A percentile compares a stretch with the other conserved stretches of the same genome.
Conservation (phyloP, 2,797 vertebrate genomes). For the Sphenopsis melanotis region DNA sequence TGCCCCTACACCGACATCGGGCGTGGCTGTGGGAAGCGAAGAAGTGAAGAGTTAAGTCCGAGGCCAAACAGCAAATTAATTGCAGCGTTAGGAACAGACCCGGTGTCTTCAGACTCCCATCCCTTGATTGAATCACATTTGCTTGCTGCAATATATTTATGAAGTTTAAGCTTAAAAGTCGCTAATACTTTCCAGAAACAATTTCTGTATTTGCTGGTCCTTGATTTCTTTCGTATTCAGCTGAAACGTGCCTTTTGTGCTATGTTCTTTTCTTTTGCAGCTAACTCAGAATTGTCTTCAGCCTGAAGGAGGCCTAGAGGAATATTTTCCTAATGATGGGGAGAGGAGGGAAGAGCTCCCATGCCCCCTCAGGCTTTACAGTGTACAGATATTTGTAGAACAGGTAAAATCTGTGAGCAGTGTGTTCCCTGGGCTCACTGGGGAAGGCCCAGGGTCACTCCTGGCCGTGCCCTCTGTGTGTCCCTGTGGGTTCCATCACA, state of each 20-base stretch:
- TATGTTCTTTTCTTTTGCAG: slow-evolving; percentile 4
- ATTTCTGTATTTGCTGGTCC: slow-evolving; percentile 23
- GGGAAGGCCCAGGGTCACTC: not conserved
- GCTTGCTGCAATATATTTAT: slow-evolving; percentile 67
- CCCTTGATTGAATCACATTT: slow-evolving; percentile 16
- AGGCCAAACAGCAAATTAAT: slow-evolving; percentile 10
- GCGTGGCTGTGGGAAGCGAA: not conserved
- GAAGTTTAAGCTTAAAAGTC: slow-evolving; percentile 58
- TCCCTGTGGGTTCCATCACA: rapidly evolving
- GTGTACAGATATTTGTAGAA: slow-evolving; percentile 12
- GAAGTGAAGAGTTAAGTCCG: not conserved
- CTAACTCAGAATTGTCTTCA: not conserved
- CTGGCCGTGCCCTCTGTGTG: not conserved
- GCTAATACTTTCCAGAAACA: slow-evolving; percentile 47
- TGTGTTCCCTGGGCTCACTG: not conserved
- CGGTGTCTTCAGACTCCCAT: slow-evolving; percentile 1
- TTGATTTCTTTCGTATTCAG: slow-evolving; percentile 32
- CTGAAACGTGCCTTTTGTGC: slow-evolving; percentile 29
- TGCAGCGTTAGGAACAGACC: slow-evolving; percentile 20
- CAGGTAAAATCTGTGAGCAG: slow-evolving; percentile 9
- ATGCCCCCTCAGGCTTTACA: not conserved
- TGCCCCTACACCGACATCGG: not conserved
- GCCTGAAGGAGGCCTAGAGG: not conserved
- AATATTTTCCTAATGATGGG: not conserved
- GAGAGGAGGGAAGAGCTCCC: not conserved